These are phyloP conservation scores for Oriolus oriolus DNA, from an alignment of 2,113 vertebrate genomes.

Conservation along the genomic window DNA sequence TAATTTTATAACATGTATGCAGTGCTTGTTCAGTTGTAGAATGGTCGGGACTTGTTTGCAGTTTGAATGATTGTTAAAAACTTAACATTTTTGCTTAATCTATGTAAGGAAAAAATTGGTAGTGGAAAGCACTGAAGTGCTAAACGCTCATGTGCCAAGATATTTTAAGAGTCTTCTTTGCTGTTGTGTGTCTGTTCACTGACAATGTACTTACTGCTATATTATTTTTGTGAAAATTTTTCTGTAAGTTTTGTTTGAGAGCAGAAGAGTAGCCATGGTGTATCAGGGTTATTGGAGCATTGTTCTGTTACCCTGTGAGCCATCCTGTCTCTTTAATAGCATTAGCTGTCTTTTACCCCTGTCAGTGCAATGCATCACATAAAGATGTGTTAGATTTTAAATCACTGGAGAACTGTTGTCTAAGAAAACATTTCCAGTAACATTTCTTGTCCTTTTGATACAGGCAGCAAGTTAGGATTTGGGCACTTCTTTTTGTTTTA, in stretches of 20 bases:
- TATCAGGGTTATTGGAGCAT: not conserved
- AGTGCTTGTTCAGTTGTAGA: not conserved
- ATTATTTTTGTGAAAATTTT: not conserved
- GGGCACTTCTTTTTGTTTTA: not conserved
- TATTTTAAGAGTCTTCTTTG: not conserved
- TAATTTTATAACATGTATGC: not conserved
- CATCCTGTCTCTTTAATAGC: not conserved
- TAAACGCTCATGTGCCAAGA: not conserved
- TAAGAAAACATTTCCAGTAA: not conserved
- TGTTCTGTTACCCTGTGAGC: not conserved
- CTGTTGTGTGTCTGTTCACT: not conserved
- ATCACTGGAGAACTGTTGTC: not conserved
- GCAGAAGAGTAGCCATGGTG: not conserved
- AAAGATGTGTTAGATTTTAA: not conserved
- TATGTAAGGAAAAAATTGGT: not conserved
- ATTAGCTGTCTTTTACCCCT: not conserved
- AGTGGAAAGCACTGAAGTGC: not conserved
- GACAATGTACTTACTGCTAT: not conserved
- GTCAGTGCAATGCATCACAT: not conserved
- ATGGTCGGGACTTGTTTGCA: not conserved
- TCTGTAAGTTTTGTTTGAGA: not conserved
- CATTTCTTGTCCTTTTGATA: not conserved
- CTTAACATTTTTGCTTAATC: not conserved
- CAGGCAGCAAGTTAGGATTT: not conserved
- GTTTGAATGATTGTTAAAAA: not conserved